phyloP scores from a whole-genome alignment of 2,113 vertebrate species.

The Semnopithecus entellus region DNA sequence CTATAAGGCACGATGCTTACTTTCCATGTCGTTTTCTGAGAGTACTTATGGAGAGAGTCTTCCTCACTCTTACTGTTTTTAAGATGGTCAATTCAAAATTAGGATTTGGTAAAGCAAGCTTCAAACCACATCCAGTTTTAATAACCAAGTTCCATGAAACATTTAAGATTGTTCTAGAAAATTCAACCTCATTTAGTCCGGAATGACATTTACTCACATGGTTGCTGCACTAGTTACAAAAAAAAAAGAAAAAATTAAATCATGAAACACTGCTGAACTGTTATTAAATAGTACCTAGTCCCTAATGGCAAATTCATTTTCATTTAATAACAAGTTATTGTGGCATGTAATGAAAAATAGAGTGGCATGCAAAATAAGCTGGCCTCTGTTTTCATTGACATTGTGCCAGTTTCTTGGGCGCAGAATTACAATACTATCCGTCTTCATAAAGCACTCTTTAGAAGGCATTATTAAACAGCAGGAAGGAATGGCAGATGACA shows the following conservation, averaged over 20 bases:
- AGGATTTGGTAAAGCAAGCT: neutral
- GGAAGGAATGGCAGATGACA: slow-evolving; percentile 82
- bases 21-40: neutral
- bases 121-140: neutral
- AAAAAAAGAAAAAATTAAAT: neutral
- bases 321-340: slow-evolving; percentile 80
- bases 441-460: slow-evolving; percentile 84
- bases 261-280: slow-evolving; percentile 51
- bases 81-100: neutral
- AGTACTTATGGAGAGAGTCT: neutral
- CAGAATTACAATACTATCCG: slow-evolving; percentile 74
- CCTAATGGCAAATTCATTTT: slow-evolving; percentile 81
- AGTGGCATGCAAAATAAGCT: slow-evolving; percentile 77
- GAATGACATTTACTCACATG: slow-evolving; percentile 42
- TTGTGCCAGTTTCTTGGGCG: slow-evolving; percentile 80
- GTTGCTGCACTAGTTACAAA: slow-evolving; percentile 8
- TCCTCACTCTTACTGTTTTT: neutral
- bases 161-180: slow-evolving; percentile 47
- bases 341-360: slow-evolving; percentile 81
- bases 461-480: slow-evolving; percentile 83
- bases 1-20: neutral
- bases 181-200: slow-evolving; percentile 33
- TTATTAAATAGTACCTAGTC: slow-evolving; percentile 77
- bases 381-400: slow-evolving; percentile 81
- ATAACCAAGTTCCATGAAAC: neutral